Percentiles rank a stretch among this genome's conserved stretches.
Evolutionary conservation across 2,888 invertebrate species (phyloP).

Genomic region (Polyploca ridens): DNA sequence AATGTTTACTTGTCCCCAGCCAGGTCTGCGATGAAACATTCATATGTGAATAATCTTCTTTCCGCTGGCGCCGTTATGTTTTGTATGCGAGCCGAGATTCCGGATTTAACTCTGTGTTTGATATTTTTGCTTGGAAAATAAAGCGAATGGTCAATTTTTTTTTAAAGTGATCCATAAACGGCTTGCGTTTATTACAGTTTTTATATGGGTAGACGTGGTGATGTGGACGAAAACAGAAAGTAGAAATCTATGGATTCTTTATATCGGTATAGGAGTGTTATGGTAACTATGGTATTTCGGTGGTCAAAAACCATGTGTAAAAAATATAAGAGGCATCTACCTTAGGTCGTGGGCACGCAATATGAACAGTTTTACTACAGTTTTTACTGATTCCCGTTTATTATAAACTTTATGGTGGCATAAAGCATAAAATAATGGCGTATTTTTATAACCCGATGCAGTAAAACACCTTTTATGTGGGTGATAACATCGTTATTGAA

Average conservation of each 20-base stretch:
- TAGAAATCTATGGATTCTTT: background rate
- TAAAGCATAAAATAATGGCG: slow-evolving; percentile 79
- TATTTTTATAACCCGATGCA: slow-evolving; percentile 75
- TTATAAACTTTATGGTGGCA: slow-evolving; percentile 79
- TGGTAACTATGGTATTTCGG: background rate
- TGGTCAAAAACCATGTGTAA: slow-evolving; percentile 31
- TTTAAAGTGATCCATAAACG: no score
- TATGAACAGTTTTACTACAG: slow-evolving; percentile 62
- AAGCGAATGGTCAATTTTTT: no score
- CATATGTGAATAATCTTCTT: slow-evolving; percentile 4
- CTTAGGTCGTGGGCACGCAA: slow-evolving; percentile 55
- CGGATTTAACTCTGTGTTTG: background rate
- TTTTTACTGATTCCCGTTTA: slow-evolving; percentile 76
- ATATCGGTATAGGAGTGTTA: background rate
- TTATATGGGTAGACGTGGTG: no score
- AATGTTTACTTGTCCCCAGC: background rate
- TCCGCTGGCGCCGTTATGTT: background rate
- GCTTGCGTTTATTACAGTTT: no score
- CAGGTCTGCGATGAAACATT: background rate
- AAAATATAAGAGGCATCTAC: slow-evolving; percentile 53
- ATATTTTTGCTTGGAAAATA: background rate
- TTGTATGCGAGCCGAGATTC: background rate
- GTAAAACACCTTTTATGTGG: slow-evolving; percentile 79
- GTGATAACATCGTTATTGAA: slow-evolving; percentile 66
- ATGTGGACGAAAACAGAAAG: background rate